Conservation (phyloP, 2,113 vertebrate genomes). For the Tyto alba region DNA sequence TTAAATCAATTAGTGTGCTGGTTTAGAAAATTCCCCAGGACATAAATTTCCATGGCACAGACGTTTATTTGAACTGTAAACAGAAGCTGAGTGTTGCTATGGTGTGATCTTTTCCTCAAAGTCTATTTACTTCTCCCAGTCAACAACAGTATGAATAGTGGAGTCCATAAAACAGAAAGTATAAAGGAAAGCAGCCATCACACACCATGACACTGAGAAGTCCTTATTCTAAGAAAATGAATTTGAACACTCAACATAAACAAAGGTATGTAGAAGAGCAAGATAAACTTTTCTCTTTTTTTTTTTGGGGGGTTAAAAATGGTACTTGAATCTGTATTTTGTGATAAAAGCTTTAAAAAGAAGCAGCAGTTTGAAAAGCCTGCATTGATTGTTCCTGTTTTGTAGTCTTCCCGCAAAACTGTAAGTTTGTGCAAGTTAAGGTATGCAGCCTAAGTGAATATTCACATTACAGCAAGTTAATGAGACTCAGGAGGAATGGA, state of each 20-base stretch:
- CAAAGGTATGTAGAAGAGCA: not conserved
- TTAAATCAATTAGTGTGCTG: not conserved
- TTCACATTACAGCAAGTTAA: not conserved
- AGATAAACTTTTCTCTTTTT: not conserved
- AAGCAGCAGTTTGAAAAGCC: not conserved
- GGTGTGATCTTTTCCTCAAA: slow-evolving; percentile 22
- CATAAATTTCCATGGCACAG: not conserved
- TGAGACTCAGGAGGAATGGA: not conserved
- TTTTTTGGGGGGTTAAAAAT: not conserved
- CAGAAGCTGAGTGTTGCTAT: slow-evolving; percentile 55
- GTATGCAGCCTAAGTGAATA: not conserved
- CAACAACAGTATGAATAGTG: not conserved
- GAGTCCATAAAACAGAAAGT: not conserved
- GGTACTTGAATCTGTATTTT: not conserved
- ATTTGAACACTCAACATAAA: not conserved
- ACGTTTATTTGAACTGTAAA: slow-evolving; percentile 12
- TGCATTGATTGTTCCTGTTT: not conserved
- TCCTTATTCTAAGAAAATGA: not conserved
- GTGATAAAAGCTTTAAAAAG: not conserved
- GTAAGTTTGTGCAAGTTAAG: not conserved
- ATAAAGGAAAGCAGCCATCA: not conserved
- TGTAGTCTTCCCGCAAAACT: not conserved
- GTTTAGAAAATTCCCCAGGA: slow-evolving; percentile 16
- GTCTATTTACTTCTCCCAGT: slow-evolving; percentile 22
- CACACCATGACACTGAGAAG: not conserved